A percentile compares a stretch with the other conserved stretches of the same genome.
phyloP scores from a whole-genome alignment of 2,797 vertebrate genomes.

The Threskiornis aethiopicus region DNA sequence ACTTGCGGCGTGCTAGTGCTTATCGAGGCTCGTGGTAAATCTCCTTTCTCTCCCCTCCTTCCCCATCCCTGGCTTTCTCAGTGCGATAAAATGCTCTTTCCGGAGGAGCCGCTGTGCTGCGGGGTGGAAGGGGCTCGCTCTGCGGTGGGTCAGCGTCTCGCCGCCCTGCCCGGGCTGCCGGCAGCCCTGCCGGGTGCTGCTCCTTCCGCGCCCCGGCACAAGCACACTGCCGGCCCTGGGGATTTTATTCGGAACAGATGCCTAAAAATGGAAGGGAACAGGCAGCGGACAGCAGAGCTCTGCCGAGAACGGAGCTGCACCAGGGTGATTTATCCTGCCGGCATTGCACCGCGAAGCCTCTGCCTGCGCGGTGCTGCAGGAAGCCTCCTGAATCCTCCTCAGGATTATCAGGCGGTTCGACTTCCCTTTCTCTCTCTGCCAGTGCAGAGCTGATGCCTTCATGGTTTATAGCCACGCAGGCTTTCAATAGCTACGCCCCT shows the following conservation, averaged over 20 bases:
- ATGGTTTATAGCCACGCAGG: fast-evolving
- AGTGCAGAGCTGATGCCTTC: no score
- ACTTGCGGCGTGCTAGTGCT: neutral
- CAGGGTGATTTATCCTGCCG: neutral
- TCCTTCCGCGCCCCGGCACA: neutral
- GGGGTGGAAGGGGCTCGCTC: fast-evolving
- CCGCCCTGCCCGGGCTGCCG: neutral
- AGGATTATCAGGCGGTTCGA: neutral
- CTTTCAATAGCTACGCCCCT: neutral
- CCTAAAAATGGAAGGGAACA: neutral
- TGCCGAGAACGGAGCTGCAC: neutral
- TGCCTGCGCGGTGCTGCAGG: neutral
- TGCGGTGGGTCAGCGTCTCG: neutral
- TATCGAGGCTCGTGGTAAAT: neutral
- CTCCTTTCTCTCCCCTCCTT: neutral
- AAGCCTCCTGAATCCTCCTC: neutral
- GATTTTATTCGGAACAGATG: fast-evolving
- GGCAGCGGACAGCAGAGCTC: neutral
- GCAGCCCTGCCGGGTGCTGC: neutral
- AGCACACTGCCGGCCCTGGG: fast-evolving
- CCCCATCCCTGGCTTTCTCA: neutral
- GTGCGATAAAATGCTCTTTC: neutral
- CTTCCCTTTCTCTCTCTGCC: neutral
- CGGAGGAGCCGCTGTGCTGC: neutral
- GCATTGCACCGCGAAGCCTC: neutral